Percentiles rank a stretch among this genome's conserved stretches.
Evolutionary conservation across 2,888 invertebrate genomes (phyloP).

Genomic region (Tiphia femorata): DNA sequence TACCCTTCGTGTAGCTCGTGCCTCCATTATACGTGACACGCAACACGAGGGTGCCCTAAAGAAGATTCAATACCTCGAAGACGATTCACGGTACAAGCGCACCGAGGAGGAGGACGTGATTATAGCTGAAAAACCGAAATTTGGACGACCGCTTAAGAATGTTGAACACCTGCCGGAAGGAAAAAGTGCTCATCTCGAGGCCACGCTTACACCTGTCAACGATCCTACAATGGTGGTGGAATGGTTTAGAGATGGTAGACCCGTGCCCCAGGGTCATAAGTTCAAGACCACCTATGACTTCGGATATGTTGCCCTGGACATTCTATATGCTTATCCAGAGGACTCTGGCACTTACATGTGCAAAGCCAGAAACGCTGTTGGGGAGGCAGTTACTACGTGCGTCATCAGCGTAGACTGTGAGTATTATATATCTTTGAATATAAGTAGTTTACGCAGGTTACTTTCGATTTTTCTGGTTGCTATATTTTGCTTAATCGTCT

Average conservation of each 20-base stretch:
- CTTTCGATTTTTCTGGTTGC: too few species aligned
- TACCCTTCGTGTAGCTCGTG: constrained; percentile 82
- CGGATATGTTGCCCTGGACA: constrained; percentile 96
- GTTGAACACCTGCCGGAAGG: constrained; percentile 88
- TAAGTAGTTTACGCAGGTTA: too few species aligned
- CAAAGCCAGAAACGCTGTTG: constrained; percentile 93
- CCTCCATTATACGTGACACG: constrained; percentile 88
- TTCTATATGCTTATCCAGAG: constrained; percentile 96
- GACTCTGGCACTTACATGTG: constrained; percentile 98
- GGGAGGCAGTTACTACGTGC: constrained; percentile 95
- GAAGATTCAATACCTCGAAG: constrained; percentile 93
- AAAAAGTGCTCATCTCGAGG: constrained; percentile 90
- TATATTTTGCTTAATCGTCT: too few species aligned
- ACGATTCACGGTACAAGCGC: constrained; percentile 82
- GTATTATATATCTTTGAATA: constrained; percentile 44
- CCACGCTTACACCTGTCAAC: constrained; percentile 95
- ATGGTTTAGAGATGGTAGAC: constrained; percentile 97
- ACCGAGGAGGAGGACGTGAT: constrained; percentile 80
- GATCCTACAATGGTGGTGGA: constrained; percentile 99
- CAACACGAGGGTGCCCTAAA: constrained; percentile 93
- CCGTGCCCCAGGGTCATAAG: constrained; percentile 92
- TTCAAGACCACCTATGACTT: constrained; percentile 98
- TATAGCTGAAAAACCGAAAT: constrained; percentile 88
- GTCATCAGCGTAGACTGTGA: constrained; percentile 88
- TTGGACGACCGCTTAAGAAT: constrained; percentile 89